Percentiles rank a stretch among this genome's conserved stretches.
These are phyloP conservation scores for Anarrhichthys ocellatus DNA, from an alignment of 2,113 vertebrate species.

Conservation along the genomic window DNA sequence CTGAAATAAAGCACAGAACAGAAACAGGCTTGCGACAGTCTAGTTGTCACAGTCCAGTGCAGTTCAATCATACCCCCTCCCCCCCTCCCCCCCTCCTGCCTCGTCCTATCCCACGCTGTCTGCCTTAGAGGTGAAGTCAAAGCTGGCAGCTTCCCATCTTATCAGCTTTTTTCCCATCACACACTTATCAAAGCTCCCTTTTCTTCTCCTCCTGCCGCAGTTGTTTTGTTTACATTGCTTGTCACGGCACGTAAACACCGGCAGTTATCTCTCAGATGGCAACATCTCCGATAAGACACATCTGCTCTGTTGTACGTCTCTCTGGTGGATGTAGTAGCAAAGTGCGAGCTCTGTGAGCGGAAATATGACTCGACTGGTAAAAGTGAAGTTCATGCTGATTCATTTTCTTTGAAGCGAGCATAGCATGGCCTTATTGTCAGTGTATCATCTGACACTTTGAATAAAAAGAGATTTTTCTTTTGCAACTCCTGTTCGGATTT, in stretches of 20 bases:
- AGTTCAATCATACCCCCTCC: constrained; percentile 48
- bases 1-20: constrained; percentile 33
- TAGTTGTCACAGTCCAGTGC: constrained; percentile 58
- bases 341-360: not conserved
- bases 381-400: constrained; percentile 1
- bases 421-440: not conserved
- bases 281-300: constrained; percentile 62
- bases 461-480: not conserved
- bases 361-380: not conserved
- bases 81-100: constrained; percentile 13
- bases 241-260: constrained; percentile 65
- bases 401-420: not conserved
- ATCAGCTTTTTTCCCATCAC: constrained; percentile 63
- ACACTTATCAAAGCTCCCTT: constrained; percentile 63
- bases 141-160: constrained; percentile 49
- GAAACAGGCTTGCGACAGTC: constrained; percentile 40
- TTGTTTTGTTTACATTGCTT: constrained; percentile 62
- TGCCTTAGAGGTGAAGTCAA: constrained; percentile 51
- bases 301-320: constrained; percentile 47
- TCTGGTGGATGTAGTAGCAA: constrained; percentile 31
- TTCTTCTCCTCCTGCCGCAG: constrained; percentile 54
- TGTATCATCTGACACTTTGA: not conserved
- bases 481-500: not conserved
- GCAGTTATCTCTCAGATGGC: constrained; percentile 60
- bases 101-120: constrained; percentile 36